Base-by-base conservation (phyloP, 2,797 vertebrate species). In the Thalassophryne amazonica region DNA sequence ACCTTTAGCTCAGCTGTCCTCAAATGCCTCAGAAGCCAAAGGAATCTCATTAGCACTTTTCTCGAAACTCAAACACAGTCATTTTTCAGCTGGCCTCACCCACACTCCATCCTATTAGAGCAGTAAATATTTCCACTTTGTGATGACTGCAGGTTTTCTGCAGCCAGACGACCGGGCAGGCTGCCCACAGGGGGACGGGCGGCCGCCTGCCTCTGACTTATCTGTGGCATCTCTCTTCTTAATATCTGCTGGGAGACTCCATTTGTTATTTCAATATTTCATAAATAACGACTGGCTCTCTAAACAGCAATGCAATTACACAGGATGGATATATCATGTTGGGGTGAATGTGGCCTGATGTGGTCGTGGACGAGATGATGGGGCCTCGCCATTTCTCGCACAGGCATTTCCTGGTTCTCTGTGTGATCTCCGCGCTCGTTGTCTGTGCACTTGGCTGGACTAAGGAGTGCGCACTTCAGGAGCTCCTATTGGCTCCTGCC, bases 41-140 rank as follows among this genome's bases (percentile, higher is more conserved):
- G 61, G 69, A 78, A 83, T 83, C 80, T 86, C 86, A 89, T 89
- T 84, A 85, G 81, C 76, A 41, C 66, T 81, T 68, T 69, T 67
- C 60, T 80, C 51, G 13, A 67, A 84, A 84, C 82, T 83, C 86
- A 89, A 84, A 86, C 87, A 83, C 67, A 58, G 71, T 76, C 78
- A 83, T 89, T 82, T 81, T 77, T 88, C 85, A 85, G 60, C 58
- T 13, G 57, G 69, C 72, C 72, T 62, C 67, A 43, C 61, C 63
- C 57, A 47, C 71, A 64, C 81, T 69, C 72, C 72, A 73, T 60
- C 69, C 66, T 58, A 68, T 68, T 40, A 39, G 59, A 62, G 80
- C 82, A 82, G 86, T 90, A 90, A 91, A 91, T 87, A 90, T 76
- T 82, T 86, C 88, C 76, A 86, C 62, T 88, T 89, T 90, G 78